Evolutionary conservation across 2,113 vertebrate genomes (phyloP).

Genomic region (Mionectes macconnelli): DNA sequence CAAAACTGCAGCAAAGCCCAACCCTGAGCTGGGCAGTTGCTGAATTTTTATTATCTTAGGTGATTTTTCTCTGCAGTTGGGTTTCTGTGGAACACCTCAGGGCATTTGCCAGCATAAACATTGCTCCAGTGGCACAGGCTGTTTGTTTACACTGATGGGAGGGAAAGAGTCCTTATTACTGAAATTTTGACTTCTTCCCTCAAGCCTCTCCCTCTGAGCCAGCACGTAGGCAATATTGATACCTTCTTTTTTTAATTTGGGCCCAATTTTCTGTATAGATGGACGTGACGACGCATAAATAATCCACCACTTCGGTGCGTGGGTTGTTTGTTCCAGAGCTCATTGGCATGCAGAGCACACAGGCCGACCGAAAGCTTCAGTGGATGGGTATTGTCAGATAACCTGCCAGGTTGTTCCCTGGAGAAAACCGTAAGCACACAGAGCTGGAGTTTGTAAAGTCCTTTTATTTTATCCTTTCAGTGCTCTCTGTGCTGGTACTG

Average conservation of each 20-base stretch:
- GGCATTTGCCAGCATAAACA: conserved; percentile 37
- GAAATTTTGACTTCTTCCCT: background rate
- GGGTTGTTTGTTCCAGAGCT: background rate
- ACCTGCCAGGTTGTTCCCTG: background rate
- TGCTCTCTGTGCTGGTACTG: background rate
- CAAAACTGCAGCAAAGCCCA: background rate
- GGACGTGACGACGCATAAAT: conserved; percentile 11
- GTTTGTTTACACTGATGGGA: conserved; percentile 47
- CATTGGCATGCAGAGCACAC: background rate
- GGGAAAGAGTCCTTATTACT: conserved; percentile 41
- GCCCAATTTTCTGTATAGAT: background rate
- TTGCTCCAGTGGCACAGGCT: conserved; percentile 12
- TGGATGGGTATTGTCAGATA: background rate
- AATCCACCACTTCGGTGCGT: background rate
- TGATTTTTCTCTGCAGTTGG: conserved; percentile 29
- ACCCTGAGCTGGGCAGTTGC: background rate
- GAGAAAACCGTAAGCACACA: background rate
- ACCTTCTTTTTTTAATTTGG: conserved; percentile 4
- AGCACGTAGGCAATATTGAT: background rate
- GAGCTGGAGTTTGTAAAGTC: conserved; percentile 7
- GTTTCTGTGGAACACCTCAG: conserved; percentile 28
- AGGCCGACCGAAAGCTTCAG: background rate
- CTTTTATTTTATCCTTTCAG: background rate
- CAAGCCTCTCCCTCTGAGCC: background rate
- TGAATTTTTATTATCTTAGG: background rate